phyloP scores from a whole-genome alignment of 1,140 invertebrate species.

The Lasaia peninsularis region DNA sequence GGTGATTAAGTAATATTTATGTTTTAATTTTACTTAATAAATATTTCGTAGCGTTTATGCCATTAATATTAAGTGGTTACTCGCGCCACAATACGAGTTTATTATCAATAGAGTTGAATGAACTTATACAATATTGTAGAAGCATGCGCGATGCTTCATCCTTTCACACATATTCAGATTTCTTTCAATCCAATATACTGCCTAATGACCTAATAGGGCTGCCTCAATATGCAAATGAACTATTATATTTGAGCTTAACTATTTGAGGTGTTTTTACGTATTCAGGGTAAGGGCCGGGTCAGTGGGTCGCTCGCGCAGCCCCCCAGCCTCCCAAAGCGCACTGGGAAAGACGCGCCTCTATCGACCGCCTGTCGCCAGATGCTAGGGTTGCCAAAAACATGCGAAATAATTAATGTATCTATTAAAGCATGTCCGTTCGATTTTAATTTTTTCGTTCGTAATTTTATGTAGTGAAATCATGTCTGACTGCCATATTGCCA shows the following conservation, averaged over 20 bases:
- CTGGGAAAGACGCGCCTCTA: slow-evolving; percentile 67
- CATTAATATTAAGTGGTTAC: neutral
- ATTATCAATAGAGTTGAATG: slow-evolving; percentile 30
- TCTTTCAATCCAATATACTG: slow-evolving; percentile 2
- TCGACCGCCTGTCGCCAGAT: slow-evolving; percentile 61
- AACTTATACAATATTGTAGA: slow-evolving; percentile 36
- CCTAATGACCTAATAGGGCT: slow-evolving; percentile 21
- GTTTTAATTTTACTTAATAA: too few species aligned
- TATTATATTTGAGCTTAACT: slow-evolving; percentile 26
- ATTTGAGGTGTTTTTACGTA: slow-evolving; percentile 43
- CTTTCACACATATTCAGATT: slow-evolving; percentile 26
- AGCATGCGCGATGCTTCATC: slow-evolving; percentile 42
- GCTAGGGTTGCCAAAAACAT: slow-evolving; percentile 49
- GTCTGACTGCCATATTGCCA: too few species aligned
- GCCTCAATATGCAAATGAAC: slow-evolving; percentile 22
- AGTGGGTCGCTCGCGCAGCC: slow-evolving; percentile 72
- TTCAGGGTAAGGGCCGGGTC: slow-evolving; percentile 54
- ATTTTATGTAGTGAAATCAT: too few species aligned
- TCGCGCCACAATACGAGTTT: neutral
- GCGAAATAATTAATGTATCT: neutral
- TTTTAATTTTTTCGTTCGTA: too few species aligned
- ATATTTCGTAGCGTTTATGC: neutral
- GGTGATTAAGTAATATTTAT: too few species aligned
- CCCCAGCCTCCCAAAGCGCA: slow-evolving; percentile 44
- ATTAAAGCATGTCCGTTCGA: too few species aligned